Evolutionary conservation across 2,888 invertebrate genomes (phyloP).

Genomic region (Mimumesa dahlbomi): DNA sequence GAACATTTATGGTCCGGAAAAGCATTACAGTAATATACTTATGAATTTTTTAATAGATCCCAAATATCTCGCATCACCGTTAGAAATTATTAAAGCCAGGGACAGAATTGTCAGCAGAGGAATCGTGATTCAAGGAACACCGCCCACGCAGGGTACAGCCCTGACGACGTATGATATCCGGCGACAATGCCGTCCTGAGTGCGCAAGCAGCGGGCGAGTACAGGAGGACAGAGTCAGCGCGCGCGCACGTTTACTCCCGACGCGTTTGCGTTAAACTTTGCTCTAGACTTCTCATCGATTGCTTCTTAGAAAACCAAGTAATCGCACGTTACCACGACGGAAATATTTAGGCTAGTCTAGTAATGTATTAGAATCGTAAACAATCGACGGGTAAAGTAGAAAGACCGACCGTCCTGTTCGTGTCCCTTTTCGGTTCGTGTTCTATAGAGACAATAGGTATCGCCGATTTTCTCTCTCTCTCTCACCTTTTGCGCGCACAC

Average conservation of each 20-base stretch:
- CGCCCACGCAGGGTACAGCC: slow-evolving; percentile 41
- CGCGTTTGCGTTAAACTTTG: slow-evolving; percentile 65
- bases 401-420: background rate
- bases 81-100: background rate
- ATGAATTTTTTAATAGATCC: no score
- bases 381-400: background rate
- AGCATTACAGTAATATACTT: no score
- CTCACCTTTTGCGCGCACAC: slow-evolving; percentile 33
- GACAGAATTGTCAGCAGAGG: background rate
- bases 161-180: slow-evolving; percentile 40
- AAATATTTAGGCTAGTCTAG: slow-evolving; percentile 14
- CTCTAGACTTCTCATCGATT: slow-evolving; percentile 56
- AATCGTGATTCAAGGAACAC: background rate
- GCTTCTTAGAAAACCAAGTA: slow-evolving; percentile 36
- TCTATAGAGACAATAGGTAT: no score
- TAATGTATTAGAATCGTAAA: slow-evolving; percentile 16
- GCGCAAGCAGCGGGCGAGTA: slow-evolving; percentile 38
- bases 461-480: slow-evolving; percentile 21
- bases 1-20: no score
- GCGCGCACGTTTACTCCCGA: slow-evolving; percentile 67
- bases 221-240: slow-evolving; percentile 36
- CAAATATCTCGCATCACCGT: no score
- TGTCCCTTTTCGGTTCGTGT: no score
- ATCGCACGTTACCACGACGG: background rate
- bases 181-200: slow-evolving; percentile 39